These are phyloP conservation scores for Acleris emargana DNA, from an alignment of 2,888 invertebrate species.

Conservation along the genomic window DNA sequence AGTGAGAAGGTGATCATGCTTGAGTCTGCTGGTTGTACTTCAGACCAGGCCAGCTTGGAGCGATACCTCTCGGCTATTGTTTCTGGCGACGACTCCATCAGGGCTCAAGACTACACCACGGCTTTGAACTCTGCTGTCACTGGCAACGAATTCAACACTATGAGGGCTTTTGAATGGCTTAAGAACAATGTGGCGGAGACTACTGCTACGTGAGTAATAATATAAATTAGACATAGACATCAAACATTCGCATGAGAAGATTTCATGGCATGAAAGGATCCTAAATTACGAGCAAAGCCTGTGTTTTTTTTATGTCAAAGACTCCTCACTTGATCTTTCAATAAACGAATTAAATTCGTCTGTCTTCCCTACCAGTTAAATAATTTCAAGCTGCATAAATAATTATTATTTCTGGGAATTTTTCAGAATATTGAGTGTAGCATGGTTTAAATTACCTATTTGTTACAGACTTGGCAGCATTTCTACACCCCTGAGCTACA, in stretches of 20 bases:
- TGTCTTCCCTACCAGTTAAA: too few relatives aligned
- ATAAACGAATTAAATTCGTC: too few relatives aligned
- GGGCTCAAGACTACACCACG: constrained; percentile 70
- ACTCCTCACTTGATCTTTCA: too few relatives aligned
- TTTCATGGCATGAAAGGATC: too few relatives aligned
- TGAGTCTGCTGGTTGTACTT: constrained; percentile 87
- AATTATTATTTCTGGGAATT: too few relatives aligned
- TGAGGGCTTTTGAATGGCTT: constrained; percentile 82
- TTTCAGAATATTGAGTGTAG: too few relatives aligned
- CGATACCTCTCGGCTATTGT: constrained; percentile 60
- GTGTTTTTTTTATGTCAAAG: too few relatives aligned
- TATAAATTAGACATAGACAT: constrained; percentile 20
- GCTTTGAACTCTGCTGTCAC: constrained; percentile 78
- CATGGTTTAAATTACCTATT: constrained; percentile 6
- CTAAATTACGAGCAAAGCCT: too few relatives aligned
- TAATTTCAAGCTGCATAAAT: too few relatives aligned
- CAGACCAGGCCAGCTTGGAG: constrained; percentile 63
- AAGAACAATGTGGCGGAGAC: constrained; percentile 53
- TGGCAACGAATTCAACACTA: constrained; percentile 81
- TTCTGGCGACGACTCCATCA: constrained; percentile 51
- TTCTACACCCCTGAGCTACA: constrained; percentile 55
- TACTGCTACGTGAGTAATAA: constrained; percentile 50
- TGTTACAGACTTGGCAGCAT: constrained; percentile 59
- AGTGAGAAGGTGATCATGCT: constrained; percentile 88
- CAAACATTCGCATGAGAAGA: too few relatives aligned